Evolutionary conservation across 2,888 invertebrate genomes (phyloP), one percentile per base, ranked within the genome.

Genomic region (Conops quadrifasciatus): DNA sequence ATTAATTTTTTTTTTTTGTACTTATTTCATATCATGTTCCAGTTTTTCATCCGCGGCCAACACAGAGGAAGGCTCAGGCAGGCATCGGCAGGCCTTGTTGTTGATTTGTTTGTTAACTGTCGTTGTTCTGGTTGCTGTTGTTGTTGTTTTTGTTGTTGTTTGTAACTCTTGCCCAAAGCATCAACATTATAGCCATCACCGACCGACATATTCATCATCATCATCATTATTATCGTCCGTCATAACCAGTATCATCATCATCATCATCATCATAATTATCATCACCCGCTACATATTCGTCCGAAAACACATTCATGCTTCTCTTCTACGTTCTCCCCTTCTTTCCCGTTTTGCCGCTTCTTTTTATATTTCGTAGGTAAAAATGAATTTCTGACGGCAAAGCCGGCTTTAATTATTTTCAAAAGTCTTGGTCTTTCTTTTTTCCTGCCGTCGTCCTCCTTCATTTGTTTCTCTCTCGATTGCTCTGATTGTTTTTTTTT

Each of bases 141-240:
- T 15, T 28, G 62, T 15, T n/a, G 24, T 43, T 62, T n/a, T 45
- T 62, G 62, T 16, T 62, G 45, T 24, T 62, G 21, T 62, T 19
- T 62, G 45, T 43, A 16, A 15, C 36, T 36, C 19, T 36, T 30
- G 60, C 43, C 62, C 62, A 11, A 15, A 43, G 11, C 45, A 62
- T 43, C 62, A 62, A 21, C 19, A 62, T 62, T 21, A 43, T 62
- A 21, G 30, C n/a, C 65, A 36, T 36, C 53, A 30, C 21, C 66
- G 24, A 53, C 53, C 9, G 5, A 36, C 9, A 36, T 36, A 36
- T 36, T 36, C 36, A 36, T 36, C 9, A 36, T 36, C 36, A 36
- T 36, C 36, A 36, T 36, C 36, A 36, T 36, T 36, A 36, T 36
- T 36, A 36, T 36, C 36, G 36, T 36, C n/a, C n/a, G n/a, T n/a